These are phyloP conservation scores for Tinea semifulvella DNA, from an alignment of 2,888 invertebrate genomes.

Conservation along the genomic window DNA sequence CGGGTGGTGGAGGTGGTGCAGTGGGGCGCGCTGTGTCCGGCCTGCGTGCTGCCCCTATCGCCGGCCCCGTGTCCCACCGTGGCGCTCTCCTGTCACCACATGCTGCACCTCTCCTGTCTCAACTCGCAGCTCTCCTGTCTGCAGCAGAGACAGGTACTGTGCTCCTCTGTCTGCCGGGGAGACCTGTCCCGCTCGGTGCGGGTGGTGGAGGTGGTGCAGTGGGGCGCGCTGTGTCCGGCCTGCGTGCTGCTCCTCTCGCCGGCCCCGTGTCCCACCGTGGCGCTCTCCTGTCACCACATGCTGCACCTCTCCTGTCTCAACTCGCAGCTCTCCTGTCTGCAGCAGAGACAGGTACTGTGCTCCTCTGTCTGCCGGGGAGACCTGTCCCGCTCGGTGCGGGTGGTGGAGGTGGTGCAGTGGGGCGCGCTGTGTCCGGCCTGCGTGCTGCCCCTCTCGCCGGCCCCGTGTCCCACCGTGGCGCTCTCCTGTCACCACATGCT, in stretches of 20 bases:
- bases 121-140: slow-evolving; percentile 54
- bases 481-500: slow-evolving; percentile 81
- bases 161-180: too few relatives aligned
- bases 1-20: slow-evolving; percentile 75
- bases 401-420: slow-evolving; percentile 73
- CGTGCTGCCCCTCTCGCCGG: slow-evolving; percentile 71
- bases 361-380: too few relatives aligned
- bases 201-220: slow-evolving; percentile 73
- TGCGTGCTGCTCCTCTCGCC: slow-evolving; percentile 73
- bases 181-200: too few relatives aligned
- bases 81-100: slow-evolving; percentile 78
- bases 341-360: too few relatives aligned
- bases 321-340: too few relatives aligned
- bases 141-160: too few relatives aligned
- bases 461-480: slow-evolving; percentile 73
- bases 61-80: slow-evolving; percentile 74
- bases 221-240: slow-evolving; percentile 76
- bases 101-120: slow-evolving; percentile 83
- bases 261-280: slow-evolving; percentile 73
- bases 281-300: slow-evolving; percentile 80
- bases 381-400: slow-evolving; percentile 69
- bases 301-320: slow-evolving; percentile 82
- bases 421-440: slow-evolving; percentile 79
- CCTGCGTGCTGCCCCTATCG: slow-evolving; percentile 74
- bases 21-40: slow-evolving; percentile 76